Conservation (phyloP, 2,113 vertebrate genomes). For the Corythaixoides concolor region DNA sequence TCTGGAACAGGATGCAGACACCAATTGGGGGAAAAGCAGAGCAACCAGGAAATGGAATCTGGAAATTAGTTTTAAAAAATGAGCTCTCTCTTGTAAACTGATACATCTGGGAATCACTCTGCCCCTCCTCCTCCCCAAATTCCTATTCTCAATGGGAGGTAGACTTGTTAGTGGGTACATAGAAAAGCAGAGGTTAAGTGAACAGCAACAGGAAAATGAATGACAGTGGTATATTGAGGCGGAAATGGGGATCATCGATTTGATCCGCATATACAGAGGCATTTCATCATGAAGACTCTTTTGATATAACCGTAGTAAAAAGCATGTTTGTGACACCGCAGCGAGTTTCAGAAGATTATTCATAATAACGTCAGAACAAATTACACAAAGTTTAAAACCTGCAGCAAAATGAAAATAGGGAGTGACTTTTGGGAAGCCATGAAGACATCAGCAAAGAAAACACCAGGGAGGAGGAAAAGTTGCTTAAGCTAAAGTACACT, state of each 20-base stretch:
- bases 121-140: neutral
- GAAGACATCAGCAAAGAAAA: neutral
- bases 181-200: neutral
- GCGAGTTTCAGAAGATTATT: neutral
- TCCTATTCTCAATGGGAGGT: neutral
- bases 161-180: neutral
- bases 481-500: conserved; percentile 26
- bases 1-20: neutral
- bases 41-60: neutral
- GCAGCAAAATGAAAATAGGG: neutral
- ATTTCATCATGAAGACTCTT: neutral
- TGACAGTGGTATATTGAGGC: neutral
- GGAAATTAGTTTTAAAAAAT: neutral
- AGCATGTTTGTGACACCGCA: neutral
- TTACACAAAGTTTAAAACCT: neutral
- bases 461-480: neutral
- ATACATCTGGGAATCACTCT: neutral
- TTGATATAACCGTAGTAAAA: neutral
- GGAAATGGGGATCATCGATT: neutral
- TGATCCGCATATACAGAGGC: neutral
- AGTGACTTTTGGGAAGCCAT: neutral
- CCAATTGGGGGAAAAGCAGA: rapidly evolving
- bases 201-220: neutral
- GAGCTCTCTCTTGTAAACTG: neutral
- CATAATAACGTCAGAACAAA: neutral